Conservation (phyloP, 2,113 vertebrate genomes). For the Regulus satrapa region DNA sequence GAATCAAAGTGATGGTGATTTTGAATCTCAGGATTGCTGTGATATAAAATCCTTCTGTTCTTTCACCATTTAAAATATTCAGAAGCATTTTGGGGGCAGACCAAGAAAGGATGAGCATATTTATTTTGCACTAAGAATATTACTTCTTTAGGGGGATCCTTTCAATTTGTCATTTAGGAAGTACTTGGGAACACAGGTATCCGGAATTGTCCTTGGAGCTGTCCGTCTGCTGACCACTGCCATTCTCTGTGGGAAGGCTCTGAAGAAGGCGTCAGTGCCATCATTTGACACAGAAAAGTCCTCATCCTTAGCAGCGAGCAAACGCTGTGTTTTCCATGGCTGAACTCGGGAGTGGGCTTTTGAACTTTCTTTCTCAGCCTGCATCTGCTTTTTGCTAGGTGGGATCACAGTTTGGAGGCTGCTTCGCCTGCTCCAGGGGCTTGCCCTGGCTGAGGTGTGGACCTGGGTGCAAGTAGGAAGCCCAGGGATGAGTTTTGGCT, state of each 20-base stretch:
- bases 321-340: rapidly evolving
- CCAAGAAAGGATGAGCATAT: neutral
- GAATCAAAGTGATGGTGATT: neutral
- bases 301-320: neutral
- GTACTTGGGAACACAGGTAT: neutral
- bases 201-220: neutral
- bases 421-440: rapidly evolving
- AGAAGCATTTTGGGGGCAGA: neutral
- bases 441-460: neutral
- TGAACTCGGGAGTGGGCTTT: neutral
- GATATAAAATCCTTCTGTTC: neutral
- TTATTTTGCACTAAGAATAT: neutral
- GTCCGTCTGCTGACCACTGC: neutral
- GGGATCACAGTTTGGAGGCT: neutral
- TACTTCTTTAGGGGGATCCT: neutral
- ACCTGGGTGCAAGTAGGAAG: neutral
- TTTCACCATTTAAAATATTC: neutral
- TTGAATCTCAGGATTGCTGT: neutral
- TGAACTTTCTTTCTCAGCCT: neutral
- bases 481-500: neutral
- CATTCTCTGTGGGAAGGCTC: neutral
- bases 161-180: neutral
- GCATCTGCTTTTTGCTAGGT: neutral
- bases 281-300: neutral
- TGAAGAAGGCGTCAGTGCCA: neutral